These are phyloP conservation scores for Amblyjoppa fuscipennis DNA, from an alignment of 2,888 invertebrate species.

Conservation along the genomic window DNA sequence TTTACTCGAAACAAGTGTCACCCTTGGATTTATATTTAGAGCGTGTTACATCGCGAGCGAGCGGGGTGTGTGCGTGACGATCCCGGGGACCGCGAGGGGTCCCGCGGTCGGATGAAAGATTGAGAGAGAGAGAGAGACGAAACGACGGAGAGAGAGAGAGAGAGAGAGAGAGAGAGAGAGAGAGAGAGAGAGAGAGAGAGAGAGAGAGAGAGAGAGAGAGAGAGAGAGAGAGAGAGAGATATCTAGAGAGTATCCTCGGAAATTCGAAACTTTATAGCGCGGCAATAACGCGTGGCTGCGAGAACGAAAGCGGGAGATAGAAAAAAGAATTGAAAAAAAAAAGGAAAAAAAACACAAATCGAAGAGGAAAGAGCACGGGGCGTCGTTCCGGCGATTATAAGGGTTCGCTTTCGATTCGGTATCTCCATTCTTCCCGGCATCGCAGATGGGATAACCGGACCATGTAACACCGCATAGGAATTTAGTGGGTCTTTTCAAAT, in stretches of 20 bases:
- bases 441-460: constrained; percentile 5
- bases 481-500: background rate
- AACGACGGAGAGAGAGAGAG: constrained; percentile 11
- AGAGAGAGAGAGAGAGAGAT: too few relatives aligned
- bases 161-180: too few relatives aligned
- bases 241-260: constrained; percentile 15
- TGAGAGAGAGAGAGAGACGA: constrained; percentile 41
- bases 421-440: background rate
- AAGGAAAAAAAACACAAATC: constrained; percentile 45
- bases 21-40: constrained; percentile 81
- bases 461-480: background rate
- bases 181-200: constrained; percentile 46
- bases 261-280: constrained; percentile 44
- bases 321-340: constrained; percentile 20
- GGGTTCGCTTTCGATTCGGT: constrained; percentile 20
- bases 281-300: constrained; percentile 28
- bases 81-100: constrained; percentile 57
- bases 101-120: constrained; percentile 38
- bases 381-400: constrained; percentile 32
- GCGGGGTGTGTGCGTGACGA: constrained; percentile 54
- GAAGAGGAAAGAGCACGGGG: constrained; percentile 50
- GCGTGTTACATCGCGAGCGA: constrained; percentile 63
- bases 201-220: constrained; percentile 41
- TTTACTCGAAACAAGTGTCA: constrained; percentile 84
- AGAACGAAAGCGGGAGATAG: constrained; percentile 16